Conservation (phyloP, 2,113 vertebrate species). For the Gnathonemus longibarbis region DNA sequence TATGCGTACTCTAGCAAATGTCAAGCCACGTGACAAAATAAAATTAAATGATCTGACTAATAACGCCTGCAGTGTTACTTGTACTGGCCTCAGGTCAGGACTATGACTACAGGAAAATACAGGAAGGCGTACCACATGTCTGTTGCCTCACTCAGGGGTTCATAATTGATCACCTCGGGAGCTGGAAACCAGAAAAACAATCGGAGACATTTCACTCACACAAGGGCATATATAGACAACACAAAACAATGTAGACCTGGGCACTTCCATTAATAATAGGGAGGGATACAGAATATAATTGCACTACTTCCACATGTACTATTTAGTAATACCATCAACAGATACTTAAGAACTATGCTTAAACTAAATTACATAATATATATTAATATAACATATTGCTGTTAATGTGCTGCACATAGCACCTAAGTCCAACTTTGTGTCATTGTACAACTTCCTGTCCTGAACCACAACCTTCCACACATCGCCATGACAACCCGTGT, state of each 20-base stretch:
- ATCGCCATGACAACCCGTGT: not conserved
- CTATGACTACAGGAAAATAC: not conserved
- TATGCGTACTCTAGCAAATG: not conserved
- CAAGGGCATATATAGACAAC: not conserved
- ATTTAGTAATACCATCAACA: not conserved
- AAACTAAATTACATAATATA: not conserved
- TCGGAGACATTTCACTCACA: not conserved
- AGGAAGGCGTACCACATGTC: slow-evolving; percentile 44
- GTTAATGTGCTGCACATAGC: not conserved
- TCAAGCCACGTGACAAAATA: not conserved
- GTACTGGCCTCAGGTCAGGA: not conserved
- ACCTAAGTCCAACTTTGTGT: not conserved
- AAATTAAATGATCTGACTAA: not conserved
- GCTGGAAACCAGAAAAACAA: slow-evolving; percentile 21
- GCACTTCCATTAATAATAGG: not conserved
- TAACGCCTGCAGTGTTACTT: not conserved
- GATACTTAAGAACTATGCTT: not conserved
- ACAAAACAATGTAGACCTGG: not conserved
- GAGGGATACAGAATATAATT: not conserved
- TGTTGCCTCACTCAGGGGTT: slow-evolving; percentile 32
- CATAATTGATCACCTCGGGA: slow-evolving; percentile 52
- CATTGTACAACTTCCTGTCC: slow-evolving; percentile 24
- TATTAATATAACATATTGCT: not conserved
- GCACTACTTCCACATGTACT: not conserved
- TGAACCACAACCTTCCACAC: slow-evolving; percentile 4